Conservation (phyloP, 92 coral and sea anemone genomes). For the Virgularia gustaviana region DNA sequence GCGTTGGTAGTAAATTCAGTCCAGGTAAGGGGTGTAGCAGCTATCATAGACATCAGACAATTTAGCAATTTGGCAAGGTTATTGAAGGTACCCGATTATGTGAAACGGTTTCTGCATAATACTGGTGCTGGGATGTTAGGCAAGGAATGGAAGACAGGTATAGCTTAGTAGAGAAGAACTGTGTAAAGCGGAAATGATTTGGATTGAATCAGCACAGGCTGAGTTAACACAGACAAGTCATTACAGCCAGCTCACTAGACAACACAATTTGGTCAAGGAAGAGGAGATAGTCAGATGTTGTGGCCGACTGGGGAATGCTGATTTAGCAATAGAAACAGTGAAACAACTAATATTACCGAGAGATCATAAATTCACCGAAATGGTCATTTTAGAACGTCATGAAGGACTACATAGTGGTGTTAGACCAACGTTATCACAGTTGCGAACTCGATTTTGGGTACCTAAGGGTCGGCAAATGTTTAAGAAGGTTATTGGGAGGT, state of each 20-base stretch:
- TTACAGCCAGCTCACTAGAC: background rate
- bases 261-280: background rate
- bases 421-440: background rate
- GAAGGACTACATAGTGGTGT: slow-evolving; percentile 9
- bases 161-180: background rate
- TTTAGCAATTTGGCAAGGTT: background rate
- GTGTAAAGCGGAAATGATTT: background rate
- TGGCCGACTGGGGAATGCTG: slow-evolving; percentile 6
- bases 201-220: slow-evolving; percentile 9
- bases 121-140: background rate
- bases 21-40: background rate
- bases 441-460: slow-evolving; percentile 6
- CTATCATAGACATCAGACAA: background rate
- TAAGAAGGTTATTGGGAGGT: background rate
- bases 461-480: slow-evolving; percentile 1
- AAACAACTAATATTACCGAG: background rate
- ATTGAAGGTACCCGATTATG: slow-evolving; percentile 11
- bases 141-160: background rate
- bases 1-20: background rate
- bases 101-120: background rate
- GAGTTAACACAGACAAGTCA: background rate
- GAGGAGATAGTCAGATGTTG: slow-evolving; percentile 7
- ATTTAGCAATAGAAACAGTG: background rate
- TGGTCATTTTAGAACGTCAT: no score
- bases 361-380: slow-evolving; percentile 5